A percentile compares a stretch with the other conserved stretches of the same genome.
Evolutionary conservation across 2,113 vertebrate species (phyloP).

Genomic region (Mungos mungo): DNA sequence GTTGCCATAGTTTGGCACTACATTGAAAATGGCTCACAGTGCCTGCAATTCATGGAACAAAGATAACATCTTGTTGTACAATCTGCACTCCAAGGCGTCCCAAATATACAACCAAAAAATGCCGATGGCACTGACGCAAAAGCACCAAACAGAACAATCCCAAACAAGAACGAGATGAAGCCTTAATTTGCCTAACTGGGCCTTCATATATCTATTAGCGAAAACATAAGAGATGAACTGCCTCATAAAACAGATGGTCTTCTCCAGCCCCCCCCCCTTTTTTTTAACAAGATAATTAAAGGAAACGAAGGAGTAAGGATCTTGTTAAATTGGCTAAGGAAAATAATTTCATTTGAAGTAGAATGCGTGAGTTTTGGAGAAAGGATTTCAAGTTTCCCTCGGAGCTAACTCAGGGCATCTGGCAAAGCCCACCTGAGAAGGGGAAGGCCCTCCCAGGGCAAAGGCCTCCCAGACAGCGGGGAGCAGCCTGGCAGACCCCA

Average conservation of each 20-base stretch:
- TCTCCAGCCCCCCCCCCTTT: neutral
- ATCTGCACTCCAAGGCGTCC: neutral
- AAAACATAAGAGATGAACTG: slow-evolving; percentile 46
- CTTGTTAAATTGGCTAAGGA: slow-evolving; percentile 64
- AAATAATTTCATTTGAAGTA: slow-evolving; percentile 61
- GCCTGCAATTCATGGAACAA: neutral
- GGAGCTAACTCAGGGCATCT: neutral
- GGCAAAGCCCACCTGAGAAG: neutral
- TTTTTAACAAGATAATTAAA: slow-evolving; percentile 46
- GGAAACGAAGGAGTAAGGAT: slow-evolving; percentile 33
- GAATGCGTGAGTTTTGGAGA: slow-evolving; percentile 36
- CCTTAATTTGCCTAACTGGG: slow-evolving; percentile 37
- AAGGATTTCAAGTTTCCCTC: slow-evolving; percentile 22
- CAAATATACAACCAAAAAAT: neutral
- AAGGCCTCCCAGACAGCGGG: accelerated
- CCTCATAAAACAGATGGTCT: slow-evolving; percentile 66
- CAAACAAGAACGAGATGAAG: slow-evolving; percentile 47
- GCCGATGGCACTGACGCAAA: neutral
- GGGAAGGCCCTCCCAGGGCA: neutral
- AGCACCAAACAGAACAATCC: neutral
- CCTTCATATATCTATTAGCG: neutral
- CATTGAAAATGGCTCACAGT: neutral
- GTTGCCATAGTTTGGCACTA: neutral
- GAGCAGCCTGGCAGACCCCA: neutral
- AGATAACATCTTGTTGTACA: slow-evolving; percentile 39